Evolutionary conservation across 2,113 vertebrate genomes (phyloP).

Genomic region (Plotosus lineatus): DNA sequence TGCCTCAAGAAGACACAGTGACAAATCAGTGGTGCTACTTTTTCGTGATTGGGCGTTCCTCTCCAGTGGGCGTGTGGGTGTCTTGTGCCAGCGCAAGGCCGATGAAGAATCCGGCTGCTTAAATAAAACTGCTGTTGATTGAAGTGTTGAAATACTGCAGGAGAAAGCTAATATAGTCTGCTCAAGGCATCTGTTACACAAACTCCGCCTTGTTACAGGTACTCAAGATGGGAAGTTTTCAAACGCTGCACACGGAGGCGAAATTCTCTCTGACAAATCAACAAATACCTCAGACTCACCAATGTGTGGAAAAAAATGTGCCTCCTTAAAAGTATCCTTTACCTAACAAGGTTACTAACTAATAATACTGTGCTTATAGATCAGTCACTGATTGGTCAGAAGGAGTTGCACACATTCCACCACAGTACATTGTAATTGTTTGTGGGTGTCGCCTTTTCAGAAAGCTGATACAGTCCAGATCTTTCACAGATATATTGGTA

Average conservation of each 20-base stretch:
- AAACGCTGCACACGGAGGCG: background rate
- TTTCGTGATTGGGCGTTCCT: slow-evolving; percentile 36
- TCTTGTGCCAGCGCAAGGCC: slow-evolving; percentile 29
- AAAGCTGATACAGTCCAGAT: too few relatives aligned
- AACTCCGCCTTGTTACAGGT: slow-evolving; percentile 32
- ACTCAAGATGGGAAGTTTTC: slow-evolving; percentile 7
- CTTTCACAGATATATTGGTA: too few relatives aligned
- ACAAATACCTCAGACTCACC: background rate
- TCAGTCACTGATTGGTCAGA: background rate
- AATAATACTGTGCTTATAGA: background rate
- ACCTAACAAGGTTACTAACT: background rate
- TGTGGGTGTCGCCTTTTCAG: too few relatives aligned
- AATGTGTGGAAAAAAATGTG: background rate
- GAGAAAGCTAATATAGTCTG: slow-evolving; percentile 25
- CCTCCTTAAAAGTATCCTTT: background rate
- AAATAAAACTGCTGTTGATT: slow-evolving; percentile 33
- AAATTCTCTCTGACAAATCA: slow-evolving; percentile 1
- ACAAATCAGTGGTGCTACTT: slow-evolving; percentile 42
- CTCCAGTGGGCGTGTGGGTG: slow-evolving; percentile 25
- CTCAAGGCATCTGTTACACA: slow-evolving; percentile 12
- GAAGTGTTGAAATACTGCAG: slow-evolving; percentile 33
- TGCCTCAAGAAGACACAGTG: slow-evolving; percentile 47
- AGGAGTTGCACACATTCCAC: background rate
- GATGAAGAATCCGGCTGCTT: slow-evolving; percentile 29
- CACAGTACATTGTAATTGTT: too few relatives aligned